Evolutionary conservation across 2,797 vertebrate species (phyloP).

Genomic region (Trachops cirrhosus): DNA sequence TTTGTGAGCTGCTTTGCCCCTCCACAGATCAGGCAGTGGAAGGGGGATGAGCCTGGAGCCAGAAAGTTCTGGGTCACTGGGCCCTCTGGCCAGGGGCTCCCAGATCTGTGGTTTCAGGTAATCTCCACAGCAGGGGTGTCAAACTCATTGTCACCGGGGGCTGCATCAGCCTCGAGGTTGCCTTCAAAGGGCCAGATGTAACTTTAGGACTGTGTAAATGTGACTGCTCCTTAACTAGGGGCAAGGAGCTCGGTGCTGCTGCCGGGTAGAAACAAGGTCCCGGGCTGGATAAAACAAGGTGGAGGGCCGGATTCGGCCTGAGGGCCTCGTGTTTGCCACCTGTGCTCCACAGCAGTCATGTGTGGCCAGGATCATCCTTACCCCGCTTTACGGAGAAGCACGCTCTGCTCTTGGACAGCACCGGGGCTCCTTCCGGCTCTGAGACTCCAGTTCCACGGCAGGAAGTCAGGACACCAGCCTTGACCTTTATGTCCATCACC

Average conservation of each 20-base stretch:
- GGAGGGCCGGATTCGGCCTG: no score
- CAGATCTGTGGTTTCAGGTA: accelerated
- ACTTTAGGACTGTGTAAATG: no score
- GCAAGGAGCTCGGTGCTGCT: no score
- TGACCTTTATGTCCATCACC: neutral
- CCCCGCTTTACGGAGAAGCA: neutral
- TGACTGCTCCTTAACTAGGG: no score
- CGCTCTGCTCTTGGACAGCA: neutral
- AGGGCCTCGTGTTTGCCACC: no score
- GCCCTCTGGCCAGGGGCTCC: neutral
- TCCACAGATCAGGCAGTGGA: accelerated
- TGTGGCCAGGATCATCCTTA: accelerated
- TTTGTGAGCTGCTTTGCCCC: neutral
- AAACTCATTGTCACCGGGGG: no score
- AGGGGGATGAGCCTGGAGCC: neutral
- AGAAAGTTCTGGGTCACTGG: neutral
- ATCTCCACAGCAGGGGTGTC: neutral
- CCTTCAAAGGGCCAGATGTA: no score
- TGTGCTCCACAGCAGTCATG: neutral
- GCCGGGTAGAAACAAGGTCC: no score
- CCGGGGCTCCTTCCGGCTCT: neutral
- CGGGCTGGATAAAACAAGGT: no score
- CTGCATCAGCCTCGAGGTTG: no score
- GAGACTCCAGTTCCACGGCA: neutral
- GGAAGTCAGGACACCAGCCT: neutral